Base-by-base conservation (phyloP, 2,113 vertebrate species). In the Tupaia chinensis region DNA sequence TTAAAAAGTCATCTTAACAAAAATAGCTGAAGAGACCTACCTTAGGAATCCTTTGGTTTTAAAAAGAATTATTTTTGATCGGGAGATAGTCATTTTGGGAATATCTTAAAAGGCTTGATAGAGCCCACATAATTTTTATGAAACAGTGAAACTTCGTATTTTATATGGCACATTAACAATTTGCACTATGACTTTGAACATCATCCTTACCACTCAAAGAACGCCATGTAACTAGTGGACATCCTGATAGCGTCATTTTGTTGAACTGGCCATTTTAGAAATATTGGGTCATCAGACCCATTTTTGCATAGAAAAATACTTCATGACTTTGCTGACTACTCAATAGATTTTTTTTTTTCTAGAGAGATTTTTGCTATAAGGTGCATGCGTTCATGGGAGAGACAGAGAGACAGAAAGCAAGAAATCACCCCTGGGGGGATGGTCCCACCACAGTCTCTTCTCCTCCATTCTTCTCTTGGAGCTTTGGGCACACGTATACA, bases 181-280 rank as follows among this genome's bases (percentile, higher is more conserved):
- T 90, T 91, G 13, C 82, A 56, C n/a, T 77, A 56, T 92, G 83
- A 22, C 60, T 93, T 80, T 77, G 81, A 96, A 61, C 7, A 29
- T 81, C 56, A 68, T 90, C 69, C n/a, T 65, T 70, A 80, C 27
- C 69, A 66, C 29, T 63, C 78, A n/a, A 27, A 86, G 74, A 68
- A 58, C 29, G 72, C 22, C 54, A 27, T 72, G 25, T 69, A 79
- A 88, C 32, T 68, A 44, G 15, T n/a, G 0, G 32, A 16, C 66
- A 53, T 87, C 86, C 95, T 92, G 74, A 17, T 23, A 29, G 34
- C 63, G 3, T 83, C 54, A 53, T 65, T 95, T 91, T 34, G 58
- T 25, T 78, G 78, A 88, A 86, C 10, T 77, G 69, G 15, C 44
- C 15, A 22, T 87, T 93, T 95, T 91, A 87, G 89, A 93, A 89